Evolutionary conservation across 64 coral and sea anemone species (phyloP), one percentile per base, ranked within the genome.

Genomic region (Dendrophyllia cribrosa): DNA sequence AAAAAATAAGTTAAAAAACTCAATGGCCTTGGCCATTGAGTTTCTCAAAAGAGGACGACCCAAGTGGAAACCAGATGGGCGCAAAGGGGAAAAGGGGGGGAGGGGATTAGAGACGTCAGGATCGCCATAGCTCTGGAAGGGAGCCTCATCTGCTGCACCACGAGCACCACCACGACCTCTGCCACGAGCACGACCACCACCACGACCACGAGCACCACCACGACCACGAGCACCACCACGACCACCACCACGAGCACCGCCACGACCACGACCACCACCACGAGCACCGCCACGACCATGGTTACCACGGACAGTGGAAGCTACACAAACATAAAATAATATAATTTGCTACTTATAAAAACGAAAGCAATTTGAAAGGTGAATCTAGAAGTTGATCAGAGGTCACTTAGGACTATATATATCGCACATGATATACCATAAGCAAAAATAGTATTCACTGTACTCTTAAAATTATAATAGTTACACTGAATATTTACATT

Each of bases 101-200:
- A 87, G 50, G 10, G 56, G 65, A 46, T 74, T 88, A 16, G 64
- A 47, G 16, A 14, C 11, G 45, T 73, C 70, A 75, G 66, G 44
- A 48, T 85, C 61, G n/a, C 48, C 82, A 85, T 85, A 85, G 9
- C 82, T 68, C 52, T 85, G 44, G 44, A 34, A 73, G 22, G 19
- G 10, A 23, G 44, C 22, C 11, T 63, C 60, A 63, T 63, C 60
- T 10, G 6, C 74, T 77, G 47, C 26, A 79, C 20, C 76, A 79
- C 76, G 19, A 79, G 51, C 49, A n/a, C 47, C 51, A 14, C 47
- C 50, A 79, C 51, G 11, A 22, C 21, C 34, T 3, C 17, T 15
- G 55, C 34, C 76, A 79, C 15, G 22, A 79, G 25, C 58, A 21
- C 76, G 50, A 58, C 12, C 51, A 23, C 58, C 17, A 9, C 51